Percentiles rank a stretch among this genome's conserved stretches.
phyloP scores from a whole-genome alignment of 1,140 invertebrate species.

The Bombus terrestris region DNA sequence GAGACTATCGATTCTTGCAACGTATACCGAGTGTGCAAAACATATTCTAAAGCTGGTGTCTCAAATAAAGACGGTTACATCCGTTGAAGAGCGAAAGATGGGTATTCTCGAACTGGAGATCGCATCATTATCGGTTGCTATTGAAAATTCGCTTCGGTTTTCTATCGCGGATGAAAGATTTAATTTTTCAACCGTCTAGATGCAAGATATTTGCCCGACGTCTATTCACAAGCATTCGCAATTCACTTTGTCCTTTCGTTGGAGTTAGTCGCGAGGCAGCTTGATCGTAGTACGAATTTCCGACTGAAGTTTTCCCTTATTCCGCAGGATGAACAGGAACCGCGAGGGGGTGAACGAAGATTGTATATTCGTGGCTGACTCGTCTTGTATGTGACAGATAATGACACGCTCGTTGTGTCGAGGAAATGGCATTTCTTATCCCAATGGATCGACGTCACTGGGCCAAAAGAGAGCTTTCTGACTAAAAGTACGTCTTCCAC shows the following conservation, averaged over 20 bases:
- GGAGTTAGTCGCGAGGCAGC: constrained; percentile 10
- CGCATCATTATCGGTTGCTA: constrained; percentile 20
- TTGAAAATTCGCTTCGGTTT: background rate
- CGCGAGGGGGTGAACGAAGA: background rate
- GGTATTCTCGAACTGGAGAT: background rate
- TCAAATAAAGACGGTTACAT: background rate
- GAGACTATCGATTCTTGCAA: background rate
- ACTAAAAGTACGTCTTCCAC: background rate
- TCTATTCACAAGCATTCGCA: constrained; percentile 9
- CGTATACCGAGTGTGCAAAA: background rate
- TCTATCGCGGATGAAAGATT: background rate
- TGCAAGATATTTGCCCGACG: background rate
- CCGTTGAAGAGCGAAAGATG: background rate
- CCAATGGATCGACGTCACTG: constrained; percentile 43
- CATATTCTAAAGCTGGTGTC: background rate
- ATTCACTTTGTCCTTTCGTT: constrained; percentile 28
- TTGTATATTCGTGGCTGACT: constrained; percentile 34
- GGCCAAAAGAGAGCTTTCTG: constrained; percentile 27
- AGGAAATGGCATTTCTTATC: constrained; percentile 69
- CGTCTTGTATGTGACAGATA: constrained; percentile 53
- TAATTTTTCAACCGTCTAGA: constrained; percentile 1
- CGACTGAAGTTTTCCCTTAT: background rate
- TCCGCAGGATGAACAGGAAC: background rate
- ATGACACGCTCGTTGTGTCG: constrained; percentile 61
- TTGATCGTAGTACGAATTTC: constrained; percentile 7